Conservation (phyloP, 1,140 invertebrate species). For the Pseudoatta argentina region DNA sequence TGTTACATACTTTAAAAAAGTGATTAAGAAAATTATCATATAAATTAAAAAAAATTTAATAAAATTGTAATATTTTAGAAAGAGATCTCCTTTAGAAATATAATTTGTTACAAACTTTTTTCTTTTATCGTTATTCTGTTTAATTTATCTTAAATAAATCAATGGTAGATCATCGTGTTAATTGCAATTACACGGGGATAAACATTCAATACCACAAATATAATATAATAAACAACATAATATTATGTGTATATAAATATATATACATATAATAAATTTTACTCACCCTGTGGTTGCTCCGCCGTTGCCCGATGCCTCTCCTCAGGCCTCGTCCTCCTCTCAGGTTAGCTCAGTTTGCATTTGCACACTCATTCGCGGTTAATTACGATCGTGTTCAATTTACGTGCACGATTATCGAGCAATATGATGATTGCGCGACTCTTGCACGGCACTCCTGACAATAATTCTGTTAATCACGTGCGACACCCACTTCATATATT, state of each 20-base stretch:
- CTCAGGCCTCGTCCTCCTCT: neutral
- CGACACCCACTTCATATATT: neutral
- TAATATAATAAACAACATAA: neutral
- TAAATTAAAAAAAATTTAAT: neutral
- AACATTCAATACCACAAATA: neutral
- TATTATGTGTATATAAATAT: neutral
- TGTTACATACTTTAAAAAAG: neutral
- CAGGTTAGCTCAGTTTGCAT: neutral
- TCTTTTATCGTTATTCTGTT: neutral
- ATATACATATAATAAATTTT: neutral
- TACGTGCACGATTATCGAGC: neutral
- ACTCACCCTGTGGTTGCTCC: conserved; percentile 9
- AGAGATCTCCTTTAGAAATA: neutral
- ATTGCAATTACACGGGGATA: neutral
- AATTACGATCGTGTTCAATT: neutral
- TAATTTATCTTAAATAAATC: neutral
- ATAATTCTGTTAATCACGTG: neutral
- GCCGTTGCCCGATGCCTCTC: neutral
- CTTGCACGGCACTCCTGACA: neutral
- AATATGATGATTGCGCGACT: neutral
- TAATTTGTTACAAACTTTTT: neutral
- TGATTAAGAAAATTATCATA: neutral
- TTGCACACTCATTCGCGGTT: conserved; percentile 7
- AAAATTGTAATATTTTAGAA: neutral
- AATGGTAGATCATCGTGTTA: neutral